A percentile compares a stretch with the other conserved stretches of the same genome.
Evolutionary conservation across 2,113 vertebrate genomes (phyloP).

Genomic region (Dendropsophus ebraccatus): DNA sequence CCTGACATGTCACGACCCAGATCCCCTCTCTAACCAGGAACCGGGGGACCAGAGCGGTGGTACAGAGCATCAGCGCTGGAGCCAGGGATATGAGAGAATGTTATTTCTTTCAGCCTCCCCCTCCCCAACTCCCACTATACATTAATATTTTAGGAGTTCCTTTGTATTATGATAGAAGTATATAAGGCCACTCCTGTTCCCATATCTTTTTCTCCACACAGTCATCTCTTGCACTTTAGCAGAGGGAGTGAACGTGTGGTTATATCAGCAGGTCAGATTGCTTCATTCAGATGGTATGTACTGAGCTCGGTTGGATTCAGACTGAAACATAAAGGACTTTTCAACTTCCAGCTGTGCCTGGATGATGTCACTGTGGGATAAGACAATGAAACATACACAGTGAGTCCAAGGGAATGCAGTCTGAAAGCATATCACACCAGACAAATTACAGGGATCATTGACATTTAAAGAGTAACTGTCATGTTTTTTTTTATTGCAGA

Average conservation of each 20-base stretch:
- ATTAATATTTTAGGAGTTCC: too few relatives aligned
- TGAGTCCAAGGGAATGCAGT: neutral
- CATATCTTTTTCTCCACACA: neutral
- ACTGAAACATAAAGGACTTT: neutral
- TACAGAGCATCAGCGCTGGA: too few relatives aligned
- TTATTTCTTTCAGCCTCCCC: too few relatives aligned
- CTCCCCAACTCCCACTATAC: too few relatives aligned
- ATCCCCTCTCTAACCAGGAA: too few relatives aligned
- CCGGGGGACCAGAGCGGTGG: too few relatives aligned
- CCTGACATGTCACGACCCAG: too few relatives aligned
- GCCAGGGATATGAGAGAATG: too few relatives aligned
- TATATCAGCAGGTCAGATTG: constrained; percentile 16
- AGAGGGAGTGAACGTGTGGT: neutral
- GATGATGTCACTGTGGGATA: constrained; percentile 29
- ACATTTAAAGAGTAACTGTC: too few relatives aligned
- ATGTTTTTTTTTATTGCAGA: too few relatives aligned
- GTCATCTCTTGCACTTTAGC: neutral
- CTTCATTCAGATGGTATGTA: constrained; percentile 31
- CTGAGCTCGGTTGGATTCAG: constrained; percentile 7
- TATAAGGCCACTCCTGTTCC: neutral
- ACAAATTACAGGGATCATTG: neutral
- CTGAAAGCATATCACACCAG: neutral
- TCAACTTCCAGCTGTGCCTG: neutral
- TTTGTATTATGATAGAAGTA: neutral
- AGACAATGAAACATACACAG: constrained; percentile 14